Percentiles rank a stretch among this genome's conserved stretches.
Evolutionary conservation across 1,140 invertebrate genomes (phyloP).

Genomic region (Euura lappo): DNA sequence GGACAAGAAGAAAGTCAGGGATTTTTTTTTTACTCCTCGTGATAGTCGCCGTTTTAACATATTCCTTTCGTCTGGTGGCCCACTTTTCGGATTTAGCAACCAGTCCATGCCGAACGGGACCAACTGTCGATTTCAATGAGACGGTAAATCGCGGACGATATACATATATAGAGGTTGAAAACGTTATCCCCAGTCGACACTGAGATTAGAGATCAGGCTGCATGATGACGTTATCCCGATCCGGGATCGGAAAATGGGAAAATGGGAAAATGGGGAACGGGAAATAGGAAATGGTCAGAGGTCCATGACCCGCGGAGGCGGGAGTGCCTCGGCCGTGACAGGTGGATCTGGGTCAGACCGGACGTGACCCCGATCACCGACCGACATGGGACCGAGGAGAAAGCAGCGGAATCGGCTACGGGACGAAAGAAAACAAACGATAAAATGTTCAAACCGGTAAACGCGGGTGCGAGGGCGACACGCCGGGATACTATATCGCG

Average conservation of each 20-base stretch:
- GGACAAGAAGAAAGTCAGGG: no score
- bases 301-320: slow-evolving; percentile 12
- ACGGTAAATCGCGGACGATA: background rate
- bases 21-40: no score
- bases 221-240: no score
- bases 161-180: background rate
- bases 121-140: background rate
- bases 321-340: slow-evolving; percentile 12
- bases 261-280: slow-evolving; percentile 15
- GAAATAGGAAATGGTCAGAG: slow-evolving; percentile 12
- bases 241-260: background rate
- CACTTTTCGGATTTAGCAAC: no score
- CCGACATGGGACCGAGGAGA: slow-evolving; percentile 9
- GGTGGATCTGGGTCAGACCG: slow-evolving; percentile 12
- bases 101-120: no score
- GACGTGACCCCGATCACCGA: slow-evolving; percentile 13
- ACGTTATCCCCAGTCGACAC: background rate
- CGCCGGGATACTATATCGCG: background rate
- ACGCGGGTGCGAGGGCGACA: background rate
- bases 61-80: no score
- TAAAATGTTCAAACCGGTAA: background rate
- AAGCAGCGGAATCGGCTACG: slow-evolving; percentile 9
- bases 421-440: background rate
- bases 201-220: no score
- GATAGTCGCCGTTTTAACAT: no score